phyloP scores from a whole-genome alignment of 1,140 invertebrate genomes.

The Aethina tumida region DNA sequence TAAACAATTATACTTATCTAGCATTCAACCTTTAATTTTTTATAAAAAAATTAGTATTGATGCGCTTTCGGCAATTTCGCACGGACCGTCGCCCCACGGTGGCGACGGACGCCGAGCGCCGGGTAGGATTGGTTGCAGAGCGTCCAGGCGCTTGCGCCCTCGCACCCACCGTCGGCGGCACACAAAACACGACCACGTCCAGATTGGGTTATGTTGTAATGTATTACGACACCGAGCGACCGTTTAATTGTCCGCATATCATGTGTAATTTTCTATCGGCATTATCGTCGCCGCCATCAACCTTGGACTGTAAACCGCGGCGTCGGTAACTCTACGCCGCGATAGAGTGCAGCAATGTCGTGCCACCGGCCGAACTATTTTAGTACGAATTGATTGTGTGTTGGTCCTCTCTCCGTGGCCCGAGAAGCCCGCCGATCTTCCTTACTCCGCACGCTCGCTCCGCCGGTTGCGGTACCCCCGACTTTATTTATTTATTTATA shows the following conservation, averaged over 20 bases:
- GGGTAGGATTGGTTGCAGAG: conserved; percentile 13
- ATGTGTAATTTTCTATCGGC: conserved; percentile 27
- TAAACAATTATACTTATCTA: too few species aligned
- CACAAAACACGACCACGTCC: conserved; percentile 7
- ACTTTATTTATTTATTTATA: conserved; percentile 9
- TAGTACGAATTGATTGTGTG: conserved; percentile 34
- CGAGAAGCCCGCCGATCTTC: conserved; percentile 10
- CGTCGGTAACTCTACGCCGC: conserved; percentile 19
- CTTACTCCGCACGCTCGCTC: background rate
- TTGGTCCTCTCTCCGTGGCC: conserved; percentile 18
- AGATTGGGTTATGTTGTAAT: conserved; percentile 28
- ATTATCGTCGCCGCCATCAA: conserved; percentile 31
- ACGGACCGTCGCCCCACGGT: background rate
- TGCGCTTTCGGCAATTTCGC: too few species aligned
- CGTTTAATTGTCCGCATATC: conserved; percentile 24
- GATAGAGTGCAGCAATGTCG: conserved; percentile 32
- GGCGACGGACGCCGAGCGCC: background rate
- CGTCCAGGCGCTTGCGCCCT: conserved; percentile 12
- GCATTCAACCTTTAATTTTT: too few species aligned
- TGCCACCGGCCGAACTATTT: conserved; percentile 28
- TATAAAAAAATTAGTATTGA: too few species aligned
- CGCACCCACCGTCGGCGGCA: background rate
- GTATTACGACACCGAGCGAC: conserved; percentile 12
- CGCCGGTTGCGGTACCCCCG: background rate
- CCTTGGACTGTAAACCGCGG: conserved; percentile 33